Evolutionary conservation across 2,113 vertebrate genomes (phyloP).

Genomic region (Glaucomys volans): DNA sequence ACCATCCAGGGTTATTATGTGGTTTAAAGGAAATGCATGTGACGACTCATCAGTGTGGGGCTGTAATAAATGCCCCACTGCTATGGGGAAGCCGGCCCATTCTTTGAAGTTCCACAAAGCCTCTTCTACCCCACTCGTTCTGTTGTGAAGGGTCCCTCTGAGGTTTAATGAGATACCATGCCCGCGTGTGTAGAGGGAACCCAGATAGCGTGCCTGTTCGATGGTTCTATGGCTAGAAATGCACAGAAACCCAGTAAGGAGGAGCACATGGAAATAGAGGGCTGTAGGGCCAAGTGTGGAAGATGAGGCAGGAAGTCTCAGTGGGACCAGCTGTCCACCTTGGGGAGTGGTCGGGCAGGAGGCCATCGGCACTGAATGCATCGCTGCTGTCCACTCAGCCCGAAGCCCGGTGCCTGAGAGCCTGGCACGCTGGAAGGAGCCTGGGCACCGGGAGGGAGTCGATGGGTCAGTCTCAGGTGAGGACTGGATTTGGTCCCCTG

Average conservation of each 20-base stretch:
- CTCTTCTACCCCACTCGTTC: not conserved
- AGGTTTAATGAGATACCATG: not conserved
- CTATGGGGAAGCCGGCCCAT: no score
- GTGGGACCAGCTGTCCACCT: fast-evolving
- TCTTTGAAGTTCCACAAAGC: not conserved
- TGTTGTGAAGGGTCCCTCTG: not conserved
- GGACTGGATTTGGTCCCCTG: not conserved
- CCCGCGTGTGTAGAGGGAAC: fast-evolving
- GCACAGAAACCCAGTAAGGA: not conserved
- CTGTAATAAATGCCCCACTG: not conserved
- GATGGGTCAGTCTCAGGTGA: fast-evolving
- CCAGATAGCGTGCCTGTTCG: no score
- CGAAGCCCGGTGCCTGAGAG: not conserved
- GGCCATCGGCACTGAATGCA: fast-evolving
- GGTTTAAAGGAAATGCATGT: not conserved
- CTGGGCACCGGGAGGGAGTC: no score
- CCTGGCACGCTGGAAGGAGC: not conserved
- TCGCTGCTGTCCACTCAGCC: not conserved
- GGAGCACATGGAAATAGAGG: not conserved
- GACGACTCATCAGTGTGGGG: not conserved
- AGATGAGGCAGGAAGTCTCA: not conserved
- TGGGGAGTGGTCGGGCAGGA: fast-evolving
- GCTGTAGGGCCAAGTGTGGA: no score
- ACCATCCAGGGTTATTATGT: not conserved
- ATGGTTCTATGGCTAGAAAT: not conserved